These are phyloP conservation scores for Ectobius pallidus DNA, from an alignment of 2,888 invertebrate species.

Conservation along the genomic window DNA sequence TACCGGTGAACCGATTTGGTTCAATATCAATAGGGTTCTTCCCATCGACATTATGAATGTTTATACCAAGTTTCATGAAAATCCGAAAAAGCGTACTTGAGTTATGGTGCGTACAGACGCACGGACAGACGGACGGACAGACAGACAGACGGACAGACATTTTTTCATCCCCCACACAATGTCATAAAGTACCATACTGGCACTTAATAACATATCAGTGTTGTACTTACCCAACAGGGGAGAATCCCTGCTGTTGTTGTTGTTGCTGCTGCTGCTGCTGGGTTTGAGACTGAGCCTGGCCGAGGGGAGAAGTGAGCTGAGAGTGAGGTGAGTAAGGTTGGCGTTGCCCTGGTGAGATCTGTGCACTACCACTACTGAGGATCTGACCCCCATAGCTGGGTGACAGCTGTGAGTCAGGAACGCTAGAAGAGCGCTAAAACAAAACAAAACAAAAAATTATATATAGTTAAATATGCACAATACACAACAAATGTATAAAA, in stretches of 20 bases:
- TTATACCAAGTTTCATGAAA: too few species aligned
- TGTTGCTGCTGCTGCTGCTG: constrained; percentile 2
- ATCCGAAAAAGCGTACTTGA: too few species aligned
- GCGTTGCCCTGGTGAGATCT: constrained; percentile 49
- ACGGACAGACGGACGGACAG: too few species aligned
- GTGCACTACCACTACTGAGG: constrained; percentile 52
- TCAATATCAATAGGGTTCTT: too few species aligned
- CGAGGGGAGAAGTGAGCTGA: constrained; percentile 54
- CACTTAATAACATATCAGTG: too few species aligned
- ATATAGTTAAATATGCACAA: background rate
- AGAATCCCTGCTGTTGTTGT: constrained; percentile 42
- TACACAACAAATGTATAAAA: background rate
- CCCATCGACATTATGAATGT: too few species aligned
- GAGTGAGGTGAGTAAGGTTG: constrained; percentile 57
- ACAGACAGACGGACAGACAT: too few species aligned
- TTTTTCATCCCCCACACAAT: too few species aligned
- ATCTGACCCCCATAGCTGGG: constrained; percentile 62
- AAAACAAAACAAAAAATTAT: constrained; percentile 1
- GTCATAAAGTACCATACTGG: too few species aligned
- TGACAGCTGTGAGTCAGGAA: constrained; percentile 65
- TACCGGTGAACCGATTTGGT: too few species aligned
- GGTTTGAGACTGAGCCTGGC: constrained; percentile 25
- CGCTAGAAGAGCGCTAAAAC: constrained; percentile 56
- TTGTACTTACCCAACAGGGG: constrained; percentile 40
- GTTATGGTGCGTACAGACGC: too few species aligned